Evolutionary conservation across 2,113 vertebrate genomes (phyloP).

Genomic region (Pleuronectes platessa): DNA sequence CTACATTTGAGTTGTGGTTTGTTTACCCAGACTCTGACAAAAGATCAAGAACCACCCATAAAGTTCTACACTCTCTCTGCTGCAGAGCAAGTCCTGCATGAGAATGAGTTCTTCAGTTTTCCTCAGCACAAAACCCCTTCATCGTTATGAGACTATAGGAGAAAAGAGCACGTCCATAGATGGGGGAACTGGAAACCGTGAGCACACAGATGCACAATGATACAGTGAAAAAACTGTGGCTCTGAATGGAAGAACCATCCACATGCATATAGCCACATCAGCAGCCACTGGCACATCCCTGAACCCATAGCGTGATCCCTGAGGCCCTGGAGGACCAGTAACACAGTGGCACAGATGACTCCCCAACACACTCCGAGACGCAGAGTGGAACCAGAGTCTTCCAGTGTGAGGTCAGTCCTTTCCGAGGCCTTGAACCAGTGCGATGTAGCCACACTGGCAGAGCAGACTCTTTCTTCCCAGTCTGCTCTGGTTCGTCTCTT

Average conservation of each 20-base stretch:
- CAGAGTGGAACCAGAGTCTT: constrained; percentile 41
- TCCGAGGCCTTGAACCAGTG: constrained; percentile 53
- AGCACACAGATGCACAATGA: constrained; percentile 28
- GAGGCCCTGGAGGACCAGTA: constrained; percentile 43
- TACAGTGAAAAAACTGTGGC: constrained; percentile 27
- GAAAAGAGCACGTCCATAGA: constrained; percentile 5
- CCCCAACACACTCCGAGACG: constrained; percentile 43
- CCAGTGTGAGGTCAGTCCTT: constrained; percentile 72
- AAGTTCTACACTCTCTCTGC: constrained; percentile 16
- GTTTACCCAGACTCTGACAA: constrained; percentile 37
- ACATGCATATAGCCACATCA: neutral
- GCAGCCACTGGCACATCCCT: constrained; percentile 23
- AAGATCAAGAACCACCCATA: neutral
- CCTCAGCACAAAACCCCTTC: constrained; percentile 7
- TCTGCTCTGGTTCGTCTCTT: constrained; percentile 42
- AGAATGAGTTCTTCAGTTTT: constrained; percentile 39
- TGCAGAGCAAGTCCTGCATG: constrained; percentile 12
- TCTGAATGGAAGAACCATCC: constrained; percentile 36
- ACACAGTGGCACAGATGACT: constrained; percentile 54
- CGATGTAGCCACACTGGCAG: constrained; percentile 43
- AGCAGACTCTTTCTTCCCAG: constrained; percentile 5
- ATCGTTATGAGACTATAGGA: constrained; percentile 3
- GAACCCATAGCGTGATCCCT: constrained; percentile 43
- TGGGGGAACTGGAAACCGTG: constrained; percentile 3
- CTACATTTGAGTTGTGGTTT: constrained; percentile 42